phyloP scores from a whole-genome alignment of 1,140 invertebrate genomes.

The Branchinecta lindahli region DNA sequence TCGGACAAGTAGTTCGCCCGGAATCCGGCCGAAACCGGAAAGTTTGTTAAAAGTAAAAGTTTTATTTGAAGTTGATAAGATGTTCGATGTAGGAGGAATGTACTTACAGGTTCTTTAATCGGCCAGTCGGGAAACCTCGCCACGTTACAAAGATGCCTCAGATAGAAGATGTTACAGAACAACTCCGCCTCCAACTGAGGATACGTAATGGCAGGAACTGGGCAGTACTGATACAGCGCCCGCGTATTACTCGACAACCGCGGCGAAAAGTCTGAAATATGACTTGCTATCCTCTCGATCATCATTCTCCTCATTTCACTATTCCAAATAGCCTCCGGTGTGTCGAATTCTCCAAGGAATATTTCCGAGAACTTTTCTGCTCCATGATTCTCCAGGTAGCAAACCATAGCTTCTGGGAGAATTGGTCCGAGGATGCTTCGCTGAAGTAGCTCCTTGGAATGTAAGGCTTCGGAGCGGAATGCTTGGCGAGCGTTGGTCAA shows the following conservation, averaged over 20 bases:
- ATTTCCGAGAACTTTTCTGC: conserved; percentile 97
- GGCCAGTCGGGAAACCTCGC: conserved; percentile 88
- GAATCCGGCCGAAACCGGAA: too few species aligned
- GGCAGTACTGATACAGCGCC: conserved; percentile 89
- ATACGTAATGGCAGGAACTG: conserved; percentile 87
- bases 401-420: conserved; percentile 97
- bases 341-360: conserved; percentile 97
- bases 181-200: conserved; percentile 89
- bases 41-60: too few species aligned
- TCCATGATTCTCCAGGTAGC: conserved; percentile 95
- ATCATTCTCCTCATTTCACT: conserved; percentile 76
- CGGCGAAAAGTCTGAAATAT: conserved; percentile 92
- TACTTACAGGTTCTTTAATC: conserved; percentile 74
- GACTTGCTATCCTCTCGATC: conserved; percentile 89
- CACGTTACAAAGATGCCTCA: conserved; percentile 86
- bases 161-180: conserved; percentile 97
- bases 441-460: conserved; percentile 7
- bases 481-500: conserved; percentile 87
- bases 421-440: conserved; percentile 65
- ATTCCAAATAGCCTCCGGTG: conserved; percentile 94
- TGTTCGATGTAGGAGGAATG: too few species aligned
- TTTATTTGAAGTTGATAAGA: too few species aligned
- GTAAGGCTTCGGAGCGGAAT: conserved; percentile 75
- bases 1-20: too few species aligned
- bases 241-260: conserved; percentile 81